Base-by-base conservation (phyloP, 2,797 vertebrate species). In the Thunnus albacares region DNA sequence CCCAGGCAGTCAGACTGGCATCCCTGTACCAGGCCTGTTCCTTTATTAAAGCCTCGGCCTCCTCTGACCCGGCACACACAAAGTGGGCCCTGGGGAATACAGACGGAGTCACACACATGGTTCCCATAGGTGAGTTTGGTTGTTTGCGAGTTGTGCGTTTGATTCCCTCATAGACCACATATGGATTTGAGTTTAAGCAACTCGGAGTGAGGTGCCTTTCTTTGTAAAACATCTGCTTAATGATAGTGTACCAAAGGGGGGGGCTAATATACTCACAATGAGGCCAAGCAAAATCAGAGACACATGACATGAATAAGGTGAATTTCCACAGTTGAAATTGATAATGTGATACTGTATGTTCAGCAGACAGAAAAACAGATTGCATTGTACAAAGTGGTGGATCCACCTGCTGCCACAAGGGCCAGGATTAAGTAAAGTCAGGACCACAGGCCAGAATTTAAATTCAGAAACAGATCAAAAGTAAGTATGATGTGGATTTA, bases 31-130 rank as follows among this genome's bases (percentile, higher is more conserved):
- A 89, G 83, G 84, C 88, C 79, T 91, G 88, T 79, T 90, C 81
- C 88, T 92, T 95, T 94, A 94, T 91, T 93, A 94, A 93, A 93
- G 90, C 87, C 86, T 83, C 80, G 10, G 89, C 90, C 92, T 92
- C 81, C 88, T 91, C 81, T 93, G 94, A 92, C 91, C 90, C 82
- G 80, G 87, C 82, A 76, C 87, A 90, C 90, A 88, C 79, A 88
- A 77, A 84, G 75, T 57, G 52, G 73, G 89, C 90, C 91, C 87
- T 68, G 49, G 92, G 90, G 87, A 90, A 87, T 51, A 24, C 89
- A 92, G 83, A 82, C 89, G 77, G 41, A 83, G 26, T 83, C 81
- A 81, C 81, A 89, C 92, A 94, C 89, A 94, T 92, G 90, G 90
- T 93, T 94, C 89, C 87, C 91, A 93, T 90, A 91, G 94, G 92